Conservation (phyloP, 2,797 vertebrate genomes). For the Megaceryle alcyon region DNA sequence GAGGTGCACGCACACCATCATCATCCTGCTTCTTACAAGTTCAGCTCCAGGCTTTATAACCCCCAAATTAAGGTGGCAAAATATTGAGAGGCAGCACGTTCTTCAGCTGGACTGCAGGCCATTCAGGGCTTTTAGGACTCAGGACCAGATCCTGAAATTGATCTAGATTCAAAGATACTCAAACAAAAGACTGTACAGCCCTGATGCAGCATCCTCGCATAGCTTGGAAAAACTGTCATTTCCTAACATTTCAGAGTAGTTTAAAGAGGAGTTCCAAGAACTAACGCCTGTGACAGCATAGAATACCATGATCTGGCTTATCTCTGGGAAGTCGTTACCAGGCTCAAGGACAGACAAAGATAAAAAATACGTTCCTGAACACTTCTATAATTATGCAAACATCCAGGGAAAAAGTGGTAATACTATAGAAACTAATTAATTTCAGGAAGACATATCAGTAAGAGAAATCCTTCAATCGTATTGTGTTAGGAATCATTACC, state of each 20-base stretch:
- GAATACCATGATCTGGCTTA: not conserved
- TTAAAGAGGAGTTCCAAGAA: slow-evolving; percentile 20
- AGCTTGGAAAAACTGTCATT: not conserved
- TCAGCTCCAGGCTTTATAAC: not conserved
- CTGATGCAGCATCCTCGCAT: not conserved
- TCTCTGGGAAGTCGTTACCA: not conserved
- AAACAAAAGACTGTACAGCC: not conserved
- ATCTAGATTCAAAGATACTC: not conserved
- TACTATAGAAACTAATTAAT: not conserved
- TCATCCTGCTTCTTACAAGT: not conserved
- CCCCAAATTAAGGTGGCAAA: not conserved
- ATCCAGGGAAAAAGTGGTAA: not conserved
- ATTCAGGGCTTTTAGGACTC: not conserved
- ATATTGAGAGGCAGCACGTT: not conserved
- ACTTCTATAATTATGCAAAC: not conserved
- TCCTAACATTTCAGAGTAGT: not conserved
- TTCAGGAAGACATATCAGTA: not conserved
- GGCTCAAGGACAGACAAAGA: not conserved
- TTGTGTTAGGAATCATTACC: not conserved
- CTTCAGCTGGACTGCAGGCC: not conserved
- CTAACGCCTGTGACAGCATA: not conserved
- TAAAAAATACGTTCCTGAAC: slow-evolving; percentile 13
- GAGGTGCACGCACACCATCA: not conserved
- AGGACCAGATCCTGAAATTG: not conserved
- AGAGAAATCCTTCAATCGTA: not conserved